Conservation (phyloP, 2,888 invertebrate species). For the Dolichopus griseipennis region DNA sequence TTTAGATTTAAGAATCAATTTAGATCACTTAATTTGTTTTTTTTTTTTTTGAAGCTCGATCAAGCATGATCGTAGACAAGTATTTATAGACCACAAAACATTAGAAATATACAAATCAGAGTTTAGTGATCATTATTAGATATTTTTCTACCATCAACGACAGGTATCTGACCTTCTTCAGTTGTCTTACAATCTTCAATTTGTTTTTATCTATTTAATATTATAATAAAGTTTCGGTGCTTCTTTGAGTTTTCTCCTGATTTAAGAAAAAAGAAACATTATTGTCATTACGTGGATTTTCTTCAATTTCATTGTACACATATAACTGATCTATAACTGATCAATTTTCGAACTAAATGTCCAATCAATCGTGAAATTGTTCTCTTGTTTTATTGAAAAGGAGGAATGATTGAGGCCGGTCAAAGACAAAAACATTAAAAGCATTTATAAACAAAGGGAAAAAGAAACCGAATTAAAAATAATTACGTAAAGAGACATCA, state of each 20-base stretch:
- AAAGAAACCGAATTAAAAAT: neutral
- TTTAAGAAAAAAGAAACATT: neutral
- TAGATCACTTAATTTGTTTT: neutral
- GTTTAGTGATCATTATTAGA: neutral
- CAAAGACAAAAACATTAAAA: too few relatives aligned
- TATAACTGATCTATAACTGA: neutral
- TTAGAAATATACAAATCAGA: too few relatives aligned
- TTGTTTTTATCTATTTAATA: neutral
- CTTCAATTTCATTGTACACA: neutral
- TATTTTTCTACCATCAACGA: neutral
- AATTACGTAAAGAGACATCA: neutral
- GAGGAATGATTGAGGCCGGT: neutral
- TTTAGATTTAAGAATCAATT: too few relatives aligned
- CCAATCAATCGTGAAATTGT: neutral
- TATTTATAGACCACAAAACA: too few relatives aligned
- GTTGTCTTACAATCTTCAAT: neutral
- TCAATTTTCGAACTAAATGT: slow-evolving; percentile 1
- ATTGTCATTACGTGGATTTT: neutral
- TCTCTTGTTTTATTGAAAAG: neutral
- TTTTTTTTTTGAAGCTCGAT: neutral
- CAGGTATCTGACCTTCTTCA: slow-evolving; percentile 6
- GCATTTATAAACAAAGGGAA: neutral
- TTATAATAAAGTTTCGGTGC: too few relatives aligned
- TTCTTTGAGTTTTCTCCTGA: too few relatives aligned
- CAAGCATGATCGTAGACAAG: neutral